Percentiles rank a stretch among this genome's conserved stretches.
These are phyloP conservation scores for Lophotriccus pileatus DNA, from an alignment of 2,797 vertebrate species.

Conservation along the genomic window DNA sequence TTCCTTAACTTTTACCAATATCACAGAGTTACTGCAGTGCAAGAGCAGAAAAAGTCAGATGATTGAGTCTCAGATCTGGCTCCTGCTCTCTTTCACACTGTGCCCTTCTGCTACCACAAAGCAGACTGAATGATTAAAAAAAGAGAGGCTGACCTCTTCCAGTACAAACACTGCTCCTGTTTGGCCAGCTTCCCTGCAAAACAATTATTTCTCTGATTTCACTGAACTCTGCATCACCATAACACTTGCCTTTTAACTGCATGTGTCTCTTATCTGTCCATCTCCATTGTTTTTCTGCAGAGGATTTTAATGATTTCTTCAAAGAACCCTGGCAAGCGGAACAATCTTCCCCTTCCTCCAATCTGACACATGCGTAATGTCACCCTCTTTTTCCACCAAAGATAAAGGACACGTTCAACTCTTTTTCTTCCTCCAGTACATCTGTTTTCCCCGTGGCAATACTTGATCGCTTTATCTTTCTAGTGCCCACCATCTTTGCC, in stretches of 20 bases:
- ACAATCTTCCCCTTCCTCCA: background rate
- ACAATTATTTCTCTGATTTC: background rate
- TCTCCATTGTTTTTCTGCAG: background rate
- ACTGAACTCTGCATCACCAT: background rate
- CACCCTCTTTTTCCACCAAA: background rate
- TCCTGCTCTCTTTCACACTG: background rate
- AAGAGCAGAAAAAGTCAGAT: background rate
- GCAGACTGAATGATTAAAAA: background rate
- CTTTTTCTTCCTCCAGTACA: background rate
- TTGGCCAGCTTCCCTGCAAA: constrained; percentile 24
- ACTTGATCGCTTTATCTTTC: background rate
- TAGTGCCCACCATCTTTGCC: background rate
- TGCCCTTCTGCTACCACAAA: background rate
- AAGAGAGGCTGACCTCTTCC: background rate
- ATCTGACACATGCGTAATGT: background rate
- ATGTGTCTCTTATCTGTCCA: background rate
- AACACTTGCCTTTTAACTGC: background rate
- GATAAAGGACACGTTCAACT: background rate
- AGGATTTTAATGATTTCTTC: constrained; percentile 19
- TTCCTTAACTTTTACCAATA: background rate
- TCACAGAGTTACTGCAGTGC: background rate
- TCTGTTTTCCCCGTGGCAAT: background rate
- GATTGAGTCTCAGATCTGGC: background rate
- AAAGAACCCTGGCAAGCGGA: background rate
- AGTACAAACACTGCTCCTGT: constrained; percentile 16